Base-by-base conservation (phyloP, 2,888 invertebrate species). In the Oligia latruncula region DNA sequence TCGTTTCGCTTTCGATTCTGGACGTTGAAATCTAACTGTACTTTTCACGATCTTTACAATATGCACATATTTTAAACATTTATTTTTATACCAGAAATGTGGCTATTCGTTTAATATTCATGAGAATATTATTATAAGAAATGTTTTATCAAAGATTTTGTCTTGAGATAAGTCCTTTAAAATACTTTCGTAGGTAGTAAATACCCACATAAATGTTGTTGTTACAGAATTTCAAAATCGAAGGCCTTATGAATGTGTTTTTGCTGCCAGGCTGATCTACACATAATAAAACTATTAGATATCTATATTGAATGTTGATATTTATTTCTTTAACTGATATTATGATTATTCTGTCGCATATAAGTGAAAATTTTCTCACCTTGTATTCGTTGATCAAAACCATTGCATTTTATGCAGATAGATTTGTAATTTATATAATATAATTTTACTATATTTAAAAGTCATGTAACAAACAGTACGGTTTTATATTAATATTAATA, bases 1-100 rank as follows among this genome's bases (percentile, higher is more conserved):
- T 92, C 88, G 88, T 91, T 89, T 90, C 87, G 89, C 90, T 91
- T 90, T 92, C 89, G 87, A 91, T 89, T 86, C 75, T 83, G 73
- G 83, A 88, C 85, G 82, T 84, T 80, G 85, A 87, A 89, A 88
- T 80, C 58, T 80, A 82, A 77, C 73, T 71, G 55, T 79, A 75
- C 40, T 80, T 81, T 68, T 81, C 70, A 74, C 67, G 66, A 78
- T 83, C 86, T 87, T 89, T 85, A 87, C 71, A 73, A 74, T 82
- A 80, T 86, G 81, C 89, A 90, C 86, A 87, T 74, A 74, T 72
- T 73, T 40, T 46, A 68, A 66, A 67, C 35, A 80, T 65, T 62
- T 40, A 40, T 73, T 76, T 81, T 73, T 49, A 49, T 78, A 62
- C 15, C n/a, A 49, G 11, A 68, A 46, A 71, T 6, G n/a, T 64